Evolutionary conservation across 2,888 invertebrate genomes (phyloP).

Genomic region (Chloromyia formosa): DNA sequence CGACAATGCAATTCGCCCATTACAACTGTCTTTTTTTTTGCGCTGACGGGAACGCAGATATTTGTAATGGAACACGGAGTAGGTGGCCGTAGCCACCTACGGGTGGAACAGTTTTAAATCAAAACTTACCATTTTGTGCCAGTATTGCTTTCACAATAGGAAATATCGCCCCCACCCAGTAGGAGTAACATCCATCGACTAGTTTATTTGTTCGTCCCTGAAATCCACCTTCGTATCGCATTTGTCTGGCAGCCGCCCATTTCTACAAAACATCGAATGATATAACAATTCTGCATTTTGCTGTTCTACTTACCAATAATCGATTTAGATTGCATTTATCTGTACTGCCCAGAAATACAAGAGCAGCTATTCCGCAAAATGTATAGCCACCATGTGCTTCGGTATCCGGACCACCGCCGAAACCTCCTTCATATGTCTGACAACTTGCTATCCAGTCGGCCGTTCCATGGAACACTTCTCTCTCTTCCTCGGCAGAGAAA

Average conservation of each 20-base stretch:
- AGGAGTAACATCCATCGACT: constrained; percentile 98
- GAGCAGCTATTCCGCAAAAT: constrained; percentile 93
- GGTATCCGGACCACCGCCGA: constrained; percentile 91
- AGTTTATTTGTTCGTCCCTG: constrained; percentile 97
- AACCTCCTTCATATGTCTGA: constrained; percentile 99
- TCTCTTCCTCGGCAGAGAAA: constrained; percentile 76
- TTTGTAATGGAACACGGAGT: no score
- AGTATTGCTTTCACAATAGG: constrained; percentile 84
- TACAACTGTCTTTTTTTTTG: no score
- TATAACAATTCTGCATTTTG: not conserved
- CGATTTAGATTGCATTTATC: constrained; percentile 79
- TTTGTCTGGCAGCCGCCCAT: constrained; percentile 92
- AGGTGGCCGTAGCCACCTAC: no score
- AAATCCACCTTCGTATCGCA: constrained; percentile 95
- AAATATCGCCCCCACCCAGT: constrained; percentile 97
- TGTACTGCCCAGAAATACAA: constrained; percentile 82
- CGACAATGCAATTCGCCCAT: no score
- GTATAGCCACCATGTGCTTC: constrained; percentile 99
- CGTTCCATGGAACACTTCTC: constrained; percentile 82
- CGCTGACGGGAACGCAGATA: no score
- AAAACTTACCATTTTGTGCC: constrained; percentile 63
- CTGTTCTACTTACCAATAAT: constrained; percentile 68
- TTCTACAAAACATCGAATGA: constrained; percentile 65
- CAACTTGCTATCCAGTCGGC: constrained; percentile 94
- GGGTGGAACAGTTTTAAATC: no score